Conservation (phyloP, 1,140 invertebrate species). For the Eumeta japonica region DNA sequence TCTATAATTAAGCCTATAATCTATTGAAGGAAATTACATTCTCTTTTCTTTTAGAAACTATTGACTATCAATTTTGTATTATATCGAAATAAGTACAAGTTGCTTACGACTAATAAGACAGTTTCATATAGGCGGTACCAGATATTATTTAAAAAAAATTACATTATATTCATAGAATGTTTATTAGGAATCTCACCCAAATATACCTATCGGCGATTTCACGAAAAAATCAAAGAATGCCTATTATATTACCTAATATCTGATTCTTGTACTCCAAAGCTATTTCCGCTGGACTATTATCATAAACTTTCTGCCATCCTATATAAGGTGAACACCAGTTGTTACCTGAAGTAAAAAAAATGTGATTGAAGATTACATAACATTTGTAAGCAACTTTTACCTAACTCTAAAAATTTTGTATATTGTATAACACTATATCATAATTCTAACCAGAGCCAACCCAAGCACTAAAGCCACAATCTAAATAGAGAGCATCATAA, state of each 20-base stretch:
- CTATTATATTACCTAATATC: conserved; percentile 61
- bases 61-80: too few relatives aligned
- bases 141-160: conserved; percentile 6
- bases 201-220: too few relatives aligned
- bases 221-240: too few relatives aligned
- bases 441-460: conserved; percentile 56
- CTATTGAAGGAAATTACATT: too few relatives aligned
- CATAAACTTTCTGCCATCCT: conserved; percentile 83
- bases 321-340: conserved; percentile 89
- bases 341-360: conserved; percentile 52
- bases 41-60: too few relatives aligned
- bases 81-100: too few relatives aligned
- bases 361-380: not conserved
- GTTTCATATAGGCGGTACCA: not conserved
- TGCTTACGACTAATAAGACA: too few relatives aligned
- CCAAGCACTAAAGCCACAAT: conserved; percentile 74
- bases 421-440: not conserved
- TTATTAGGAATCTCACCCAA: conserved; percentile 6
- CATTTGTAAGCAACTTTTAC: not conserved
- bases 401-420: not conserved
- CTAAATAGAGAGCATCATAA: conserved; percentile 80
- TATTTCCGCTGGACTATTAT: conserved; percentile 68
- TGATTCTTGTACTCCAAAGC: conserved; percentile 54
- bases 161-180: too few relatives aligned
- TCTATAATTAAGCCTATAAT: too few relatives aligned